Evolutionary conservation across 2,797 vertebrate genomes (phyloP), one percentile per base, ranked within the genome.

Genomic region (Acridotheres tristis): DNA sequence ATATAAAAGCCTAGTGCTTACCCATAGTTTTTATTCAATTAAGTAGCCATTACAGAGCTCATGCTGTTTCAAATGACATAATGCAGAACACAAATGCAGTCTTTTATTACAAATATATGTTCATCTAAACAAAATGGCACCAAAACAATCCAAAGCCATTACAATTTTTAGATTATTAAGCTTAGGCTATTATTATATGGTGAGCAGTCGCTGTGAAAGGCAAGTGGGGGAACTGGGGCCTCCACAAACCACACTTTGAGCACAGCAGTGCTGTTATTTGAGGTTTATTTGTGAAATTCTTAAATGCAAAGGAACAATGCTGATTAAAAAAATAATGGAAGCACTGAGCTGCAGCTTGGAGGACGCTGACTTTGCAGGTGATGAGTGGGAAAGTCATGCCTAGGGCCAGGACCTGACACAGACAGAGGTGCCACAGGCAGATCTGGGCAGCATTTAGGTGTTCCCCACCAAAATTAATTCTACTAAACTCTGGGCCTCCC

Each of bases 31-130:
- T 77, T 92, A 95, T 88, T 95, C 86, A 95, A 76, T 96, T 93
- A 95, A 80, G 85, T 67, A 89, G 80, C 95, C 95, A 89, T 95
- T 96, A 94, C 83, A 94, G 66, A 95, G 80, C 88, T 96, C 91
- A 93, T 91, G 94, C 82, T 93, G 93, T 71, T 96, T 92, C 80
- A 79, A 80, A 96, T 93, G 30, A 96, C 89, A 95, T 89, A 93
- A 94, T 76, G 85, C 80, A 94, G 83, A 90, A 88, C 5, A 26
- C 83, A 95, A 93, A 91, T 34, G 77, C 83, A 93, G 80, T 76
- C 58, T 87, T 91, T 93, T 75, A 78, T 93, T 93, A 95, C 89
- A 94, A 89, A 84, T 94, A 69, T 84, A 94, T 42, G 73, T 91
- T 94, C 55, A 86, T 84, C 85, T 91, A 94, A 94, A 94, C 88